phyloP scores from a whole-genome alignment of 2,797 vertebrate genomes.

The Halcyon smyrnensis region DNA sequence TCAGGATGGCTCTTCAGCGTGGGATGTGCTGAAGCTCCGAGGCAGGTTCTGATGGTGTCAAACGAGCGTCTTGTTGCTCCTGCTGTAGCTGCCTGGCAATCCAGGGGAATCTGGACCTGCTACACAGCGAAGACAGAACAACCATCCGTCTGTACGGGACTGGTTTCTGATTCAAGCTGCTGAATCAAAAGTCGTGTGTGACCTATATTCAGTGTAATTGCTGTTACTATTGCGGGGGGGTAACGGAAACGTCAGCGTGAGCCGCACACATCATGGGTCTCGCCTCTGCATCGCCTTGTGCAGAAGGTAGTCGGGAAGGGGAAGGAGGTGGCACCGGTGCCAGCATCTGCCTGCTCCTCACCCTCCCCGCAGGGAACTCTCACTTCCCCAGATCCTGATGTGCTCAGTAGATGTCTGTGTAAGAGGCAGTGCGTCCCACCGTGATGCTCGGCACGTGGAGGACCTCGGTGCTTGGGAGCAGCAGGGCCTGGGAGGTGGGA shows the following conservation, averaged over 20 bases:
- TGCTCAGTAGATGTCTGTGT: rapidly evolving
- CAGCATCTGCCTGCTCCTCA: not conserved
- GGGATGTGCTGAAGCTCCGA: not conserved
- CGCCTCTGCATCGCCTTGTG: not conserved
- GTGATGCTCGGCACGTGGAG: rapidly evolving
- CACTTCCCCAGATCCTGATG: not conserved
- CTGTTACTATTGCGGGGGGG: not conserved
- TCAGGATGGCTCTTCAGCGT: not conserved
- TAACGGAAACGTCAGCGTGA: not conserved
- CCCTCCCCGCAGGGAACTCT: not conserved
- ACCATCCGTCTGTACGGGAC: not conserved
- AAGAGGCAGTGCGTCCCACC: not conserved
- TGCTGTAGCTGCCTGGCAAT: not conserved
- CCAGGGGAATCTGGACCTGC: not conserved
- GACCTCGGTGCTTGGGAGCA: not conserved
- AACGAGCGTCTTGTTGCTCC: not conserved
- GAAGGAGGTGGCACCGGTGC: not conserved
- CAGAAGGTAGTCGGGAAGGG: not conserved
- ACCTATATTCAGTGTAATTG: not conserved
- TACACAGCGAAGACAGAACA: not conserved
- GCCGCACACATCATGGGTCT: rapidly evolving
- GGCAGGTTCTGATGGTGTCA: not conserved
- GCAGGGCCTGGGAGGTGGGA: not conserved
- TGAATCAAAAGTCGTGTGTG: not conserved
- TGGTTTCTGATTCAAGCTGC: not conserved